These are phyloP conservation scores for Sclerurus mexicanus DNA, from an alignment of 2,113 vertebrate genomes.

Conservation along the genomic window DNA sequence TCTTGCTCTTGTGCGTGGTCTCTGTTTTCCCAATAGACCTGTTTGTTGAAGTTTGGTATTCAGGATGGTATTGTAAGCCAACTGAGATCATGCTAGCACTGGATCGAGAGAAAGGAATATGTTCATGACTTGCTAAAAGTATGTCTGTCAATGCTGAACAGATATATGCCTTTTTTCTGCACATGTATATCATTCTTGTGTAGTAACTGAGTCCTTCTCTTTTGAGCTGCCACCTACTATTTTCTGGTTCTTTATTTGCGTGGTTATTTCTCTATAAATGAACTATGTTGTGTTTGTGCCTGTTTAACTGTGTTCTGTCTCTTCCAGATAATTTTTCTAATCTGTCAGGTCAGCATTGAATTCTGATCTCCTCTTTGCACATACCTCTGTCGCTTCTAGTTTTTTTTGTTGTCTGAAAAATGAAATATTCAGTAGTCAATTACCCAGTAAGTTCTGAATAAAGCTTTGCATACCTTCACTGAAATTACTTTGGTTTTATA, in stretches of 20 bases:
- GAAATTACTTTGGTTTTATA: neutral
- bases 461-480: neutral
- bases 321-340: neutral
- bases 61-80: neutral
- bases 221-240: neutral
- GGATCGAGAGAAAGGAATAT: neutral
- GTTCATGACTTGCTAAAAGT: neutral
- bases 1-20: neutral
- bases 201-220: neutral
- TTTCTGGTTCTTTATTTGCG: neutral
- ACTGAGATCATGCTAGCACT: neutral
- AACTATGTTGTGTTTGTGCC: neutral
- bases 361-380: neutral
- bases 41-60: neutral
- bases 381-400: neutral
- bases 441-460: neutral
- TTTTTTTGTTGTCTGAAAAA: neutral
- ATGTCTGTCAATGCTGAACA: neutral
- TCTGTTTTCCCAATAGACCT: neutral
- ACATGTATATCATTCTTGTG: neutral
- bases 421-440: neutral
- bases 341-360: neutral
- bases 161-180: neutral
- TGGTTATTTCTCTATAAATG: neutral
- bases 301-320: neutral